These are phyloP conservation scores for Spodoptera litura DNA, from an alignment of 1,140 invertebrate genomes.

Conservation along the genomic window DNA sequence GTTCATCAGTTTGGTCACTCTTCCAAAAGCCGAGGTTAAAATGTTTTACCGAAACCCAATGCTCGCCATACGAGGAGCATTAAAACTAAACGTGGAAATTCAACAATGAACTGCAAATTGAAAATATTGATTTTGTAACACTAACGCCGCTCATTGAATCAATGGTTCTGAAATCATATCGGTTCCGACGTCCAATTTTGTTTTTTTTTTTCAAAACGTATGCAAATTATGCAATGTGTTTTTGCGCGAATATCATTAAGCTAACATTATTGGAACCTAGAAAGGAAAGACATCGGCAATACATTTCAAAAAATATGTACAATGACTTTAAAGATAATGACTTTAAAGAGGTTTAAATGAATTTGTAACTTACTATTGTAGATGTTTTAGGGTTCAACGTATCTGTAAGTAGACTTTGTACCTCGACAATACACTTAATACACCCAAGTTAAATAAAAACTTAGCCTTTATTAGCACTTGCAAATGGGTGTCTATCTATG, in stretches of 20 bases:
- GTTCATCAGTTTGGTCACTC: background rate
- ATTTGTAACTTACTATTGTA: no score
- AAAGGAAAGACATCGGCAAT: no score
- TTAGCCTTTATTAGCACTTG: no score
- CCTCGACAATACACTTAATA: no score
- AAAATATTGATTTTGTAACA: slow-evolving; percentile 37
- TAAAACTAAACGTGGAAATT: slow-evolving; percentile 33
- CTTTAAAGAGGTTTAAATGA: no score
- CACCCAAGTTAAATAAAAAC: no score
- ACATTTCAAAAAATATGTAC: no score
- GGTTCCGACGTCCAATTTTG: background rate
- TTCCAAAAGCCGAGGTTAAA: background rate
- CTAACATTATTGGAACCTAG: no score
- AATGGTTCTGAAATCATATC: background rate
- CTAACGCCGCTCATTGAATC: slow-evolving; percentile 17
- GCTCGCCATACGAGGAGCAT: background rate
- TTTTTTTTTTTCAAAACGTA: background rate
- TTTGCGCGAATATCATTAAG: background rate
- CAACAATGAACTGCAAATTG: slow-evolving; percentile 29
- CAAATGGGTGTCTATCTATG: no score
- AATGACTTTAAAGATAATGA: no score
- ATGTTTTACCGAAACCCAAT: background rate
- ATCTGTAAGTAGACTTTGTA: no score
- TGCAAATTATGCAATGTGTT: background rate
- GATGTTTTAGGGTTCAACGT: no score